Evolutionary conservation across 1,140 invertebrate genomes (phyloP).

Genomic region (Dryas iulia): DNA sequence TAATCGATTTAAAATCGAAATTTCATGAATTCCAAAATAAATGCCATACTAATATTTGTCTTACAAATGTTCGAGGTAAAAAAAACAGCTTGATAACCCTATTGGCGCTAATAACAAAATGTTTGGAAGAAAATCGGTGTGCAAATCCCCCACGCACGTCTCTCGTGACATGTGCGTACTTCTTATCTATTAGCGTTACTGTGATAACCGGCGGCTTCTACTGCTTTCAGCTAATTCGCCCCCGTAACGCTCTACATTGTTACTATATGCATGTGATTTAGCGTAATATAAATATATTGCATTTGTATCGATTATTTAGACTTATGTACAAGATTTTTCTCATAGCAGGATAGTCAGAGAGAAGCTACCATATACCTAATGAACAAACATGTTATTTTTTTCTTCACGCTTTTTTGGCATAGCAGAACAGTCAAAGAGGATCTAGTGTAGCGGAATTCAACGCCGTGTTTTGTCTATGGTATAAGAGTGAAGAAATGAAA

Average conservation of each 20-base stretch:
- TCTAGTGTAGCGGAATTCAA: too few species aligned
- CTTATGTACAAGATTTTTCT: too few species aligned
- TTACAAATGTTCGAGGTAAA: background rate
- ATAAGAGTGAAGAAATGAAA: too few species aligned
- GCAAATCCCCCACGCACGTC: conserved; percentile 53
- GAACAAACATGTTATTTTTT: too few species aligned
- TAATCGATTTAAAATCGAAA: background rate
- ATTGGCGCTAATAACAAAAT: conserved; percentile 38
- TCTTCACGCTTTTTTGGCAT: too few species aligned
- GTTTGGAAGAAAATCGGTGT: conserved; percentile 40
- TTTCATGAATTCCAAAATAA: background rate
- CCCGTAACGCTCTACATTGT: background rate
- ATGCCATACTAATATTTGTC: background rate
- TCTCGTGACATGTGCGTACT: conserved; percentile 48
- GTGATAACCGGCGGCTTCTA: conserved; percentile 28
- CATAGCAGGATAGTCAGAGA: too few species aligned
- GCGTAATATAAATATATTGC: too few species aligned
- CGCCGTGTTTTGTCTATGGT: too few species aligned
- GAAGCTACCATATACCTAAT: too few species aligned
- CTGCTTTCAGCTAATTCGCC: background rate
- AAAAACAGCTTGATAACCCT: conserved; percentile 8
- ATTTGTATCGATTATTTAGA: too few species aligned
- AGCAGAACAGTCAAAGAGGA: too few species aligned
- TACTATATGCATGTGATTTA: background rate
- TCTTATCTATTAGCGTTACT: conserved; percentile 55